Evolutionary conservation across 1,140 invertebrate genomes (phyloP), one percentile per base, ranked within the genome.

Genomic region (Anoplolepis gracilipes): DNA sequence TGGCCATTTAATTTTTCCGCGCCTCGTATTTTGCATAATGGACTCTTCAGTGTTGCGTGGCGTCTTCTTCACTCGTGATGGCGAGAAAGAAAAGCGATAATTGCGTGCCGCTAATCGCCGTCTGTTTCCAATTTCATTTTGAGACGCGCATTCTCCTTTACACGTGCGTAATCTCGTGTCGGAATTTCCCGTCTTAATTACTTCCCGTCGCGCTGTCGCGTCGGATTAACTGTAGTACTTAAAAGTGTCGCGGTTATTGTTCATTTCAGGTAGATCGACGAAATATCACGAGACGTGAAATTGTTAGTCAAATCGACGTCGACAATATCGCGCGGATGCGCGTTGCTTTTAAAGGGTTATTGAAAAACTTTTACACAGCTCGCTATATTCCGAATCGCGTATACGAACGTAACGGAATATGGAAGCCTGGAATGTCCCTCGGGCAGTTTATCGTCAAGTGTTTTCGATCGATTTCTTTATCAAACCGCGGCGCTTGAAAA

Each of bases 391-490:
- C 67, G 67, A 82, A 36, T 79, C 22, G 46, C 3, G n/a, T n/a
- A n/a, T n/a, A n/a, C n/a, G 36, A 77, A 25, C 46, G 16, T 42
- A 42, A 42, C 39, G 39, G 62, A 61, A 72, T 82, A 72, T 72
- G 78, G 78, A 28, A 4, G 5, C 16, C 19, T 25, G 53, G 16
- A 39, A 55, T 69, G 46, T 59, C 49, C 65, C 78, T 13, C 36
- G 53, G 39, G 33, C 55, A 55, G 78, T 82, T 82, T 82, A 82
- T 73, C 78, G 67, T 73, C 78, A 72, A 82, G 67, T 82, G 67
- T 82, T 82, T 82, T 55, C 78, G 78, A 82, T 82, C 78, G 67
- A 82, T 82, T 82, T 82, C 78, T 82, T 82, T 82, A 82, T 82
- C 78, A 82, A 82, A 46, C 53, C 67, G 53, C 36, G 39, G 53